These are phyloP conservation scores for Cheilosia grossa DNA, from an alignment of 2,888 invertebrate species.

Conservation along the genomic window DNA sequence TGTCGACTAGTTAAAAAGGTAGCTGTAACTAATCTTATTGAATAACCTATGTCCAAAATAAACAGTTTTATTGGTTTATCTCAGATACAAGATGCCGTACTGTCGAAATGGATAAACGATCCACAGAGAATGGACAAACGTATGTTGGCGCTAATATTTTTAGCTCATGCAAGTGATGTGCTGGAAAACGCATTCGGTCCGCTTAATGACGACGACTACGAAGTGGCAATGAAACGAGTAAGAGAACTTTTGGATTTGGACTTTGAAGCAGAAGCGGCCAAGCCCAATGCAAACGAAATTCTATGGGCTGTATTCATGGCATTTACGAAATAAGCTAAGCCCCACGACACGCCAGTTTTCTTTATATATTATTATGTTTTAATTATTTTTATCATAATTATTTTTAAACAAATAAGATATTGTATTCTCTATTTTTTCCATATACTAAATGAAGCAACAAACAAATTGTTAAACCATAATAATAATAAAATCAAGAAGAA, in stretches of 20 bases:
- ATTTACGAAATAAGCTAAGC: slow-evolving; percentile 94
- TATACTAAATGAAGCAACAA: slow-evolving; percentile 39
- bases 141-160: slow-evolving; percentile 94
- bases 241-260: slow-evolving; percentile 97
- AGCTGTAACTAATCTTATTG: slow-evolving; percentile 43
- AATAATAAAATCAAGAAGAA: slow-evolving; percentile 50
- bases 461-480: slow-evolving; percentile 70
- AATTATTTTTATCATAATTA: slow-evolving; percentile 67
- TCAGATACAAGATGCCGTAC: slow-evolving; percentile 97
- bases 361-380: slow-evolving; percentile 64
- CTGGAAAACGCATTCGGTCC: slow-evolving; percentile 99
- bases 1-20: slow-evolving; percentile 98
- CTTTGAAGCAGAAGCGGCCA: slow-evolving; percentile 97
- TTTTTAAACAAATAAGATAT: slow-evolving; percentile 72
- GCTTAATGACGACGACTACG: slow-evolving; percentile 98
- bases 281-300: slow-evolving; percentile 95
- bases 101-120: slow-evolving; percentile 98
- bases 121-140: slow-evolving; percentile 98
- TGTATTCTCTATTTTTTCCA: slow-evolving; percentile 65
- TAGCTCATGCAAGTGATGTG: slow-evolving; percentile 99
- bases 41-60: not conserved
- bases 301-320: slow-evolving; percentile 99
- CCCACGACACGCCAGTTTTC: slow-evolving; percentile 77
- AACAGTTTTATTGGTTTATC: not conserved
- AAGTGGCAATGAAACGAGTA: slow-evolving; percentile 98